Percentiles rank a stretch among this genome's conserved stretches.
Evolutionary conservation across 1,140 invertebrate genomes (phyloP).

Genomic region (Zaprionus africanus): DNA sequence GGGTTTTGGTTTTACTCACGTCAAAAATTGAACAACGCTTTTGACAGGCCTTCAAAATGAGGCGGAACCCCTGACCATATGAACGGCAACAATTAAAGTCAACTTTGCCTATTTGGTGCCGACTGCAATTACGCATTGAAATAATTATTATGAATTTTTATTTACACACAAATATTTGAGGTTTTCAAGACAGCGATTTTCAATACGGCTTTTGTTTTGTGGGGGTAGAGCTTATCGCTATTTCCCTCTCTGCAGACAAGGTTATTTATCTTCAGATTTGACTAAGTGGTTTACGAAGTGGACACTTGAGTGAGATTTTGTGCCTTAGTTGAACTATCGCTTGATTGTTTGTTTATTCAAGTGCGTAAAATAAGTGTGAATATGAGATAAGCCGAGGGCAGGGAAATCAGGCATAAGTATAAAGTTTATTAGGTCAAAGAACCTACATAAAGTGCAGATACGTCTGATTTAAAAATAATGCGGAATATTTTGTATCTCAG

Average conservation of each 20-base stretch:
- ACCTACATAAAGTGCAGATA: too few relatives aligned
- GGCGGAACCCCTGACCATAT: conserved; percentile 43
- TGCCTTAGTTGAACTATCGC: conserved; percentile 6
- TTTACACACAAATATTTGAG: conserved; percentile 63
- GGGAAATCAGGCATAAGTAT: neutral
- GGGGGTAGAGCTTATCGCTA: conserved; percentile 14
- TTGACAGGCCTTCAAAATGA: conserved; percentile 58
- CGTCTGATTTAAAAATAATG: too few relatives aligned
- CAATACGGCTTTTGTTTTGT: neutral
- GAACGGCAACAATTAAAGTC: conserved; percentile 8
- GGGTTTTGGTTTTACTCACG: neutral
- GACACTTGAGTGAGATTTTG: conserved; percentile 24
- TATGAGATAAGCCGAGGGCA: neutral
- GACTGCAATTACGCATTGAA: conserved; percentile 50
- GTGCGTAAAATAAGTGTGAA: conserved; percentile 15
- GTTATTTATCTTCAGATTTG: conserved; percentile 26
- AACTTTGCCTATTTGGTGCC: conserved; percentile 53
- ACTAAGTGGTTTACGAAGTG: conserved; percentile 10
- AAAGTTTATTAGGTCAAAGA: neutral
- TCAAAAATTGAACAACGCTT: conserved; percentile 47
- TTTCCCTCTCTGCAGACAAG: neutral
- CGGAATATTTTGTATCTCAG: too few relatives aligned
- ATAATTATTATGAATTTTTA: conserved; percentile 58
- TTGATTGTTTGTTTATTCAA: conserved; percentile 7
- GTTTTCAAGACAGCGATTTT: conserved; percentile 23